Conservation (phyloP, 2,888 invertebrate species). For the Lacanobia oleracea region DNA sequence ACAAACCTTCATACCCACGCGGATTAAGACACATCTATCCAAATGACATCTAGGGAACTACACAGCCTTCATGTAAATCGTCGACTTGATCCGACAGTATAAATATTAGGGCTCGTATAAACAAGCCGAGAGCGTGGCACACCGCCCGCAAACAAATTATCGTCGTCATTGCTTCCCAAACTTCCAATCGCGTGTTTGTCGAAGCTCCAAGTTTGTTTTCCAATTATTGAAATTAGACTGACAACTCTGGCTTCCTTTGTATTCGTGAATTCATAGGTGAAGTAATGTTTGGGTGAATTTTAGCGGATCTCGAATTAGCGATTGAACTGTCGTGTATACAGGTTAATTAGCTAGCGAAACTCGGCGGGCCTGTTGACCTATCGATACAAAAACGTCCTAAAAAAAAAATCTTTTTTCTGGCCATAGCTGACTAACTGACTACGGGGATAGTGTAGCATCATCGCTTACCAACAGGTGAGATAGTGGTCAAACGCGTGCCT, state of each 20-base stretch:
- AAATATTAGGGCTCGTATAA: constrained; percentile 82
- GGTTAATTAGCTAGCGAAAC: neutral
- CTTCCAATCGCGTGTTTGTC: constrained; percentile 75
- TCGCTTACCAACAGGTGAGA: no score
- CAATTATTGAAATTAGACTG: constrained; percentile 68
- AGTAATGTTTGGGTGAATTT: constrained; percentile 5
- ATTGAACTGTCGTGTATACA: neutral
- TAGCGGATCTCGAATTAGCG: neutral
- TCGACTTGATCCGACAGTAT: constrained; percentile 78
- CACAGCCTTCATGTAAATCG: constrained; percentile 73
- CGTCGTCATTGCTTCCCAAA: constrained; percentile 77
- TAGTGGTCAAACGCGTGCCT: no score
- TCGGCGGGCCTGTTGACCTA: no score
- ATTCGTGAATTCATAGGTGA: constrained; percentile 16
- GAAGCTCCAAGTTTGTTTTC: constrained; percentile 66
- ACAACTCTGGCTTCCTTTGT: constrained; percentile 21
- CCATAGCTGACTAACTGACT: no score
- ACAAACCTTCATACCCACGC: constrained; percentile 11
- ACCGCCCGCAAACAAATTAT: constrained; percentile 84
- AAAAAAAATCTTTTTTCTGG: no score
- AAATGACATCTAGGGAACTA: constrained; percentile 75
- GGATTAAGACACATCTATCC: constrained; percentile 57
- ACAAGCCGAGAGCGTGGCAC: constrained; percentile 69
- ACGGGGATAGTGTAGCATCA: no score
- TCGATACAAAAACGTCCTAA: no score